Percentiles rank a stretch among this genome's conserved stretches.
phyloP scores from a whole-genome alignment of 2,888 invertebrate genomes.

The Metopia argyrocephala region DNA sequence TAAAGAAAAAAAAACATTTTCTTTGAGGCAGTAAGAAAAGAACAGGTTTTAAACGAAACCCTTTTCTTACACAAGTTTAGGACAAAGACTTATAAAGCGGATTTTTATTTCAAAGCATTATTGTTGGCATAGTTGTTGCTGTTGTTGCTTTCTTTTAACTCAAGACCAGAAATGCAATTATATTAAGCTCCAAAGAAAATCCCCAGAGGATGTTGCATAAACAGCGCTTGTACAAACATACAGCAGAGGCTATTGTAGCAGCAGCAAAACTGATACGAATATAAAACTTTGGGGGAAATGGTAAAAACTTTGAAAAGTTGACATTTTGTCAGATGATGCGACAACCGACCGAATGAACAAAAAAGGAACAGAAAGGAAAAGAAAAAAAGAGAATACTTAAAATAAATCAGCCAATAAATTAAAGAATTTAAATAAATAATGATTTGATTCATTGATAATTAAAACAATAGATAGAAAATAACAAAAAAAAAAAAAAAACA shows the following conservation, averaged over 20 bases:
- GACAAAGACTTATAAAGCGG: slow-evolving; percentile 14
- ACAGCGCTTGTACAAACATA: not conserved
- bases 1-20: not conserved
- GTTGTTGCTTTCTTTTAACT: not conserved
- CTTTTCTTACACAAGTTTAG: not conserved
- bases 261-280: no score
- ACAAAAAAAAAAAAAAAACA: not conserved
- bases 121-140: slow-evolving; percentile 7
- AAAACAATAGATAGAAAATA: not conserved
- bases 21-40: no score
- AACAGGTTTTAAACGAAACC: slow-evolving; percentile 43
- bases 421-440: slow-evolving; percentile 51
- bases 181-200: slow-evolving; percentile 40
- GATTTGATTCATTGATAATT: slow-evolving; percentile 34
- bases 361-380: not conserved
- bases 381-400: not conserved
- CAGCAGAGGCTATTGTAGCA: not conserved
- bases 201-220: slow-evolving; percentile 49
- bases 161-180: slow-evolving; percentile 29
- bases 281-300: no score
- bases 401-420: slow-evolving; percentile 42
- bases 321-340: slow-evolving; percentile 60
- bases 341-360: not conserved
- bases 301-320: slow-evolving; percentile 52
- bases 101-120: slow-evolving; percentile 6